Conservation (phyloP, 2,888 invertebrate genomes). For the Rhagonycha fulva region DNA sequence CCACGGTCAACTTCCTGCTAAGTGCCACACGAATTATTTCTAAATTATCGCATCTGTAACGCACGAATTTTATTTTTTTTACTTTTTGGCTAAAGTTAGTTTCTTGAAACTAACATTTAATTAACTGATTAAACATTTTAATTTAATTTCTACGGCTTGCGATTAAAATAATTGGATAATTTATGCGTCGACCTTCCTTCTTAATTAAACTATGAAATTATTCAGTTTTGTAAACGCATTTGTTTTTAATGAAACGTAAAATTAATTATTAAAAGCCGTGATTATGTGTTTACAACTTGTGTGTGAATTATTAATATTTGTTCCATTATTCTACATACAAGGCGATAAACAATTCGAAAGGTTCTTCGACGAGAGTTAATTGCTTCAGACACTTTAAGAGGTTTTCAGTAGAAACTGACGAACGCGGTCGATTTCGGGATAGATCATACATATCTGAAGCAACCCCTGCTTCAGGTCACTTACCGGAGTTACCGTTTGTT, state of each 20-base stretch:
- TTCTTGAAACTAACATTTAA: not conserved
- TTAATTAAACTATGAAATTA: not conserved
- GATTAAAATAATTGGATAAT: not conserved
- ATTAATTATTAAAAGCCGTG: not conserved
- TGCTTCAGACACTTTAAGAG: not conserved
- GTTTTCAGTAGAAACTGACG: no score
- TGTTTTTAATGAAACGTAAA: not conserved
- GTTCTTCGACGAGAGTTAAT: no score
- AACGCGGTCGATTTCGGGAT: no score
- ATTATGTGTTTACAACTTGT: not conserved
- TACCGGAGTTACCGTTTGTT: no score
- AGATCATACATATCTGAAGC: no score
- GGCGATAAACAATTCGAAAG: not conserved
- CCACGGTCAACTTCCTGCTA: slow-evolving; percentile 1
- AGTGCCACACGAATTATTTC: not conserved
- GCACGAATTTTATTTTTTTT: not conserved
- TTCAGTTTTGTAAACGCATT: not conserved
- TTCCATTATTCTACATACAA: not conserved
- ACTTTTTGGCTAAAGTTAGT: not conserved
- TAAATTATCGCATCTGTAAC: not conserved
- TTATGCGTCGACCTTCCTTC: not conserved
- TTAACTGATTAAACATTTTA: not conserved
- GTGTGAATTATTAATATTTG: not conserved
- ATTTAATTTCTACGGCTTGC: not conserved
- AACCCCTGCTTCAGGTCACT: no score